phyloP scores from a whole-genome alignment of 2,797 vertebrate species.

The Dipus sagitta region DNA sequence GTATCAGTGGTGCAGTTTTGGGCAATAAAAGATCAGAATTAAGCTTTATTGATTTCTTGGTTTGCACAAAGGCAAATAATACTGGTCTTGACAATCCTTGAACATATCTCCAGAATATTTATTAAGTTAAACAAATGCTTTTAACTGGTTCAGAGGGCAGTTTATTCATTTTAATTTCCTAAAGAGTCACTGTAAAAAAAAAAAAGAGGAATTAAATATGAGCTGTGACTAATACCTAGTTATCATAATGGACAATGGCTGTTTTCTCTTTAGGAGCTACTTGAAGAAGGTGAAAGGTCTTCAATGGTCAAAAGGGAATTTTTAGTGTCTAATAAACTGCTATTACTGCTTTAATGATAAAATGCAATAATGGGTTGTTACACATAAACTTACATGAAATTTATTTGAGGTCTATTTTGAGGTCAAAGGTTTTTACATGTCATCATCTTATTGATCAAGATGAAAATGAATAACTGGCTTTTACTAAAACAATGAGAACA shows the following conservation, averaged over 20 bases:
- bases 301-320: constrained; percentile 58
- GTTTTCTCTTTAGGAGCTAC: constrained; percentile 55
- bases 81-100: constrained; percentile 28
- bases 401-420: constrained; percentile 57
- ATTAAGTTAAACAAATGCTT: constrained; percentile 44
- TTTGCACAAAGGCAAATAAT: constrained; percentile 54
- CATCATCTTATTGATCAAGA: constrained; percentile 67
- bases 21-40: constrained; percentile 21
- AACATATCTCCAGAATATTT: constrained; percentile 46
- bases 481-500: not conserved
- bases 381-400: constrained; percentile 71
- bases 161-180: constrained; percentile 57
- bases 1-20: not conserved
- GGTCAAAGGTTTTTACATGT: constrained; percentile 42
- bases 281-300: constrained; percentile 59
- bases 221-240: constrained; percentile 50
- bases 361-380: constrained; percentile 65
- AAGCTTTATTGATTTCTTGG: constrained; percentile 61
- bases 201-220: constrained; percentile 7
- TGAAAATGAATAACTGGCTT: constrained; percentile 65
- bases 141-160: constrained; percentile 37
- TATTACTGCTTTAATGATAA: constrained; percentile 75
- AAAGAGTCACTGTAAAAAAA: constrained; percentile 44
- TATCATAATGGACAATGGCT: constrained; percentile 33
- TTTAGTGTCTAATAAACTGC: constrained; percentile 67